These are phyloP conservation scores for Lordiphosa fenestrarum DNA, from an alignment of 2,888 invertebrate genomes.

Conservation along the genomic window DNA sequence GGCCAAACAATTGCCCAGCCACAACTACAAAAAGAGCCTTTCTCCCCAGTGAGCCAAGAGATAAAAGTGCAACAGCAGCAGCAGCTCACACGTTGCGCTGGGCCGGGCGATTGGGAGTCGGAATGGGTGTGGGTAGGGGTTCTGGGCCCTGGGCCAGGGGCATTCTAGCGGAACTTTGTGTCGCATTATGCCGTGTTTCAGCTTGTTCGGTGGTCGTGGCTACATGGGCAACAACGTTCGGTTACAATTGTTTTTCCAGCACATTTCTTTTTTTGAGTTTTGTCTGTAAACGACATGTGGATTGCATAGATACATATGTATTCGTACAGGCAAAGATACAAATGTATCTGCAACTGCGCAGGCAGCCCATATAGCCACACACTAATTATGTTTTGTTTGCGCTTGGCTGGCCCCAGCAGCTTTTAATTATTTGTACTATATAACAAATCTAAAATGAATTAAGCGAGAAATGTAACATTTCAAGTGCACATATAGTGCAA, in stretches of 20 bases:
- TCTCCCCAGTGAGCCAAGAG: constrained; percentile 36
- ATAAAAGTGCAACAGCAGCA: constrained; percentile 27
- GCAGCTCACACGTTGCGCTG: constrained; percentile 43
- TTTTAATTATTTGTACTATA: constrained; percentile 56
- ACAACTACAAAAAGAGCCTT: constrained; percentile 46
- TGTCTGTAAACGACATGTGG: constrained; percentile 37
- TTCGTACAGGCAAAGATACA: constrained; percentile 42
- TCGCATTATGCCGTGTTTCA: constrained; percentile 63
- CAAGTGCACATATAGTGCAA: constrained; percentile 28
- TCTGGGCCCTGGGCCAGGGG: constrained; percentile 39
- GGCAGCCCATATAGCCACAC: constrained; percentile 24
- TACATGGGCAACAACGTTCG: constrained; percentile 57
- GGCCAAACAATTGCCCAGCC: constrained; percentile 61
- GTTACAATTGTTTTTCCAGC: constrained; percentile 48
- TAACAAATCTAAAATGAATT: constrained; percentile 40
- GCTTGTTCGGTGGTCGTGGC: constrained; percentile 59
- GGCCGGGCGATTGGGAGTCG: constrained; percentile 25
- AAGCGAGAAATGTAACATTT: constrained; percentile 26
- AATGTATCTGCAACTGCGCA: constrained; percentile 45
- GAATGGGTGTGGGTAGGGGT: constrained; percentile 21
- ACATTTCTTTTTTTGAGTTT: constrained; percentile 8
- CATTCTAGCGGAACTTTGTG: constrained; percentile 71
- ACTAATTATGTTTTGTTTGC: constrained; percentile 64
- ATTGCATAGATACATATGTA: constrained; percentile 35
- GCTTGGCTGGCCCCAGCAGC: constrained; percentile 46